Evolutionary conservation across 2,888 invertebrate species (phyloP).

Genomic region (Diarsia mendica): DNA sequence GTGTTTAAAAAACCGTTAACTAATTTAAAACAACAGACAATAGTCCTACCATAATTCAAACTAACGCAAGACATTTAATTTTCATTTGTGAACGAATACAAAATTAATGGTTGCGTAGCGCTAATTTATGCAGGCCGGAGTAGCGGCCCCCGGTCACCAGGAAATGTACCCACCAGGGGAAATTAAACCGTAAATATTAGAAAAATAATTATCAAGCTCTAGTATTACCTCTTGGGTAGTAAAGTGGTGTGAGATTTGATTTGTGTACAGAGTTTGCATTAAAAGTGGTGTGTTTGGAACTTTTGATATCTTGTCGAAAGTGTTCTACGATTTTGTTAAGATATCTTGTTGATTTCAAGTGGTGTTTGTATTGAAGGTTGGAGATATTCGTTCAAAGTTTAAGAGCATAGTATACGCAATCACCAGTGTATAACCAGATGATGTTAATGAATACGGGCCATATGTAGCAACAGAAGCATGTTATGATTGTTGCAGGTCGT

Average conservation of each 20-base stretch:
- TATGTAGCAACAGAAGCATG: too few species aligned
- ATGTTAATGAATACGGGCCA: neutral
- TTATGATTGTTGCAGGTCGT: neutral
- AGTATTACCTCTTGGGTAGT: slow-evolving; percentile 14
- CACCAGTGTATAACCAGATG: neutral
- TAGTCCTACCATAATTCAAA: slow-evolving; percentile 57
- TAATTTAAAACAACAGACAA: slow-evolving; percentile 16
- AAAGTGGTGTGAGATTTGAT: slow-evolving; percentile 17
- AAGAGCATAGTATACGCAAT: neutral
- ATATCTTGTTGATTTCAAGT: too few species aligned
- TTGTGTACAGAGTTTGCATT: slow-evolving; percentile 3
- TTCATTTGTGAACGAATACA: slow-evolving; percentile 65
- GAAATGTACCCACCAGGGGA: slow-evolving; percentile 71
- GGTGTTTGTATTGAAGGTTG: neutral
- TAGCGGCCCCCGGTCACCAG: slow-evolving; percentile 50
- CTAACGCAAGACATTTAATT: slow-evolving; percentile 63
- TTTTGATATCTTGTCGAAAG: neutral
- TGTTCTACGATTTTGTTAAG: too few species aligned
- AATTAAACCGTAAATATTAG: slow-evolving; percentile 84
- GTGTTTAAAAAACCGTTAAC: neutral
- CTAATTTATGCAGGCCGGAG: slow-evolving; percentile 68
- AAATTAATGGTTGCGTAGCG: slow-evolving; percentile 67
- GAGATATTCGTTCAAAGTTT: neutral
- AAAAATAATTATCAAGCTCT: slow-evolving; percentile 71
- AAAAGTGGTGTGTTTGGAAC: neutral